Evolutionary conservation across 2,888 invertebrate species (phyloP), one percentile per base, ranked within the genome.

Genomic region (Agrochola macilenta): DNA sequence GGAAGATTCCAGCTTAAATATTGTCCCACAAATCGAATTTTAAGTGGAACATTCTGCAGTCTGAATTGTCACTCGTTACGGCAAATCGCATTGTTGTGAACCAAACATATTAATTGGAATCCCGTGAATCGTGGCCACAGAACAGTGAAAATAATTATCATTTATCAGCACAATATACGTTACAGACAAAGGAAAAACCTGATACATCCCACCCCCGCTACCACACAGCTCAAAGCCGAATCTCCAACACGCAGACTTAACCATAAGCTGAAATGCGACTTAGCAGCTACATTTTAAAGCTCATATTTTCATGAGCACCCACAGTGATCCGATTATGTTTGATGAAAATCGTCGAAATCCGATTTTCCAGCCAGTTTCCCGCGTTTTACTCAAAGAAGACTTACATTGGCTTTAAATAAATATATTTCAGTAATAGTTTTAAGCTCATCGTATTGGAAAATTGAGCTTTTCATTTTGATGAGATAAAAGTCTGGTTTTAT

Each of bases 331-430:
- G 89, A 88, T 88, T 88, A 89, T 71, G 66, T 82, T 88, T 89
- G 89, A 90, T 91, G 89, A 91, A 90, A 91, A 90, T 90, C 86
- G 87, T 85, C 20, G 83, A 86, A 87, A 91, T 91, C 87, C 87
- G 90, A 89, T 91, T 91, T 91, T 89, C 89, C 90, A 88, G 87
- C 84, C 87, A 88, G 90, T 91, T 90, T 87, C 82, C 64, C 84
- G 63, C 82, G 76, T 82, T 78, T 79, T 77, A 81, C 76, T 86
- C 79, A 87, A 87, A 88, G 84, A 76, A 73, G 82, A 82, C 81
- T 86, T 88, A 86, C 84, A 88, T 83, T 89, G 85, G 85, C 79
- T 89, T 85, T 79, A 85, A 88, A 87, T 88, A 89, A 85, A 87
- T 89, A 80, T 83, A 84, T 82, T 85, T 76, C 72, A 79, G 79